Percentiles rank a stretch among this genome's conserved stretches.
These are phyloP conservation scores for Otis tarda DNA, from an alignment of 2,113 vertebrate genomes.

Conservation along the genomic window DNA sequence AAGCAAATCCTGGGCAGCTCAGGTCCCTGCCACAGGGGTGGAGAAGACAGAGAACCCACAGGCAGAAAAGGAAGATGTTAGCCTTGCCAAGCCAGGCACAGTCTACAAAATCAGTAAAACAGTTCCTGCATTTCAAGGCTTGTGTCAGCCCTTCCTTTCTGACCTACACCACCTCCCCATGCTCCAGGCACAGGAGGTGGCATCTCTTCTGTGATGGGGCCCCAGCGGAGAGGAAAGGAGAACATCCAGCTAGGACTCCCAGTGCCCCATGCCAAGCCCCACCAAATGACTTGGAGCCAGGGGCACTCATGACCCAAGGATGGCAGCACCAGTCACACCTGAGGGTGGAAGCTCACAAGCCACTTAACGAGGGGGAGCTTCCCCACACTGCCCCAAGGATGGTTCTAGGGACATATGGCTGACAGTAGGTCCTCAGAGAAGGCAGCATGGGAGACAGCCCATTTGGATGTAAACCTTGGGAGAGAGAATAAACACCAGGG, in stretches of 20 bases:
- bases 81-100: neutral
- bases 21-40: neutral
- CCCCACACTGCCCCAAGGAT: neutral
- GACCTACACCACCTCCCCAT: neutral
- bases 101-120: neutral
- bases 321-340: neutral
- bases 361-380: neutral
- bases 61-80: neutral
- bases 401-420: rapidly evolving
- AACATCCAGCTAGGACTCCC: neutral
- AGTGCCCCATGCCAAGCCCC: neutral
- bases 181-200: rapidly evolving
- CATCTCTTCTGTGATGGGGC: neutral
- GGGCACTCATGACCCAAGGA: neutral
- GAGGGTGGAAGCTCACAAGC: neutral
- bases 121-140: neutral
- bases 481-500: neutral
- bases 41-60: neutral
- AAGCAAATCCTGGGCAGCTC: neutral
- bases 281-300: neutral
- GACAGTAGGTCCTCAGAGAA: neutral
- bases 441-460: neutral
- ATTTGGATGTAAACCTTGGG: neutral
- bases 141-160: neutral
- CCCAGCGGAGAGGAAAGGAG: neutral